Conservation (phyloP, 1,140 invertebrate genomes). For the Nylanderia fulva region DNA sequence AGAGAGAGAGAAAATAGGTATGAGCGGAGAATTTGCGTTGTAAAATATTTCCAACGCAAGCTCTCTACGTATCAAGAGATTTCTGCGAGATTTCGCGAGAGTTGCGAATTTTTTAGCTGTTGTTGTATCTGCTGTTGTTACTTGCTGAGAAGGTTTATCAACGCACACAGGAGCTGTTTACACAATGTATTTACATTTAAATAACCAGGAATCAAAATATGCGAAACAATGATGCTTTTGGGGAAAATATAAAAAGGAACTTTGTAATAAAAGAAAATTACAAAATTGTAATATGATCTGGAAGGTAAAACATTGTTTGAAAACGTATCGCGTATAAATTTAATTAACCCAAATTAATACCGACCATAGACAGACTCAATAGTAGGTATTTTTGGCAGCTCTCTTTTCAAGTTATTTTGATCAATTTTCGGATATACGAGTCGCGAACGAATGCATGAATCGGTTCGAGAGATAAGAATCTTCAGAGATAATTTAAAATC, state of each 20-base stretch:
- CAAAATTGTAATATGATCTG: background rate
- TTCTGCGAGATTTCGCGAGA: no score
- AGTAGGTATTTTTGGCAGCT: background rate
- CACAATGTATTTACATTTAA: background rate
- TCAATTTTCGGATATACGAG: background rate
- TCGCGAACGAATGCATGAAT: background rate
- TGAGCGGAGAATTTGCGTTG: no score
- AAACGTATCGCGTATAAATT: background rate
- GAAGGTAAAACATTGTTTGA: background rate
- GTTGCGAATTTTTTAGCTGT: constrained; percentile 2
- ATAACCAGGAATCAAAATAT: constrained; percentile 11
- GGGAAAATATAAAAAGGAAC: no score
- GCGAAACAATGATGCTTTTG: background rate
- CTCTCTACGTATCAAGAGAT: no score
- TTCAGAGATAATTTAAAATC: no score
- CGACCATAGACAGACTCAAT: background rate
- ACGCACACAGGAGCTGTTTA: background rate
- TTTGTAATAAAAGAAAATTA: no score
- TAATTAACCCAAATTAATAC: background rate
- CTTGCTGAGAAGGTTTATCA: background rate
- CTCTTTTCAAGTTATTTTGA: background rate
- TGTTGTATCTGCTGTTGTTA: background rate
- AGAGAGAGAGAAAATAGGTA: background rate
- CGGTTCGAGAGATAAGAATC: background rate
- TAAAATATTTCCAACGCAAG: background rate